Evolutionary conservation across 2,113 vertebrate genomes (phyloP).

Genomic region (Seriola aureovittata): DNA sequence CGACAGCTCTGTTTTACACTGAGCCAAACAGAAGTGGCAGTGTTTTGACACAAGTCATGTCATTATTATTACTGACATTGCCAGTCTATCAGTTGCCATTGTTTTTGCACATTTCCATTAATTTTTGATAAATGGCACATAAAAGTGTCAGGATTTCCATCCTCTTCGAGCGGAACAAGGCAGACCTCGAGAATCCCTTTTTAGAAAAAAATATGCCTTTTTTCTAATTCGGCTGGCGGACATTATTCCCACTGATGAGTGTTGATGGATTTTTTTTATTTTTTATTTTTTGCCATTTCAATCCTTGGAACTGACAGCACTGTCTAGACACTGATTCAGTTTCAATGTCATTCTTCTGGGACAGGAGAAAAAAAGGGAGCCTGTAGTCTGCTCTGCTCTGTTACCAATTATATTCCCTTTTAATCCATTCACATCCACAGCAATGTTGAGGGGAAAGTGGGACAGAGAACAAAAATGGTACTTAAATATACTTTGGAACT

Average conservation of each 20-base stretch:
- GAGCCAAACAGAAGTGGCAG: conserved; percentile 5
- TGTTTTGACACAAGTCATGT: conserved; percentile 24
- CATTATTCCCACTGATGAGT: conserved; percentile 6
- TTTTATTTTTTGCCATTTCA: conserved; percentile 7
- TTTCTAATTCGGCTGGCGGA: not conserved
- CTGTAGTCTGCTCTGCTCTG: conserved; percentile 29
- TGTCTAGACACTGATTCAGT: conserved; percentile 39
- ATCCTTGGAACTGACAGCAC: not conserved
- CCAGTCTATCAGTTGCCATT: not conserved
- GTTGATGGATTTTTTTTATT: conserved; percentile 8
- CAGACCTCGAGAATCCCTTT: not conserved
- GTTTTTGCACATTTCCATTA: not conserved
- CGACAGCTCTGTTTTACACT: not conserved
- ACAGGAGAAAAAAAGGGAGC: not conserved
- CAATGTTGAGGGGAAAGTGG: not conserved
- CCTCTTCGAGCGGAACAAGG: not conserved
- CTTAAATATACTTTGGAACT: not conserved
- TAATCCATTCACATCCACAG: not conserved
- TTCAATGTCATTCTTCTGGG: conserved; percentile 28
- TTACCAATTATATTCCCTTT: conserved; percentile 26
- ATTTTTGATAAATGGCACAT: not conserved
- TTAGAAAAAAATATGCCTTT: not conserved
- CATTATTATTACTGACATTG: not conserved
- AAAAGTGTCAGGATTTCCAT: conserved; percentile 18
- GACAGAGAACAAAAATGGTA: not conserved